Percentiles rank a stretch among this genome's conserved stretches.
Evolutionary conservation across 2,113 vertebrate genomes (phyloP).

Genomic region (Gambusia holbrooki): DNA sequence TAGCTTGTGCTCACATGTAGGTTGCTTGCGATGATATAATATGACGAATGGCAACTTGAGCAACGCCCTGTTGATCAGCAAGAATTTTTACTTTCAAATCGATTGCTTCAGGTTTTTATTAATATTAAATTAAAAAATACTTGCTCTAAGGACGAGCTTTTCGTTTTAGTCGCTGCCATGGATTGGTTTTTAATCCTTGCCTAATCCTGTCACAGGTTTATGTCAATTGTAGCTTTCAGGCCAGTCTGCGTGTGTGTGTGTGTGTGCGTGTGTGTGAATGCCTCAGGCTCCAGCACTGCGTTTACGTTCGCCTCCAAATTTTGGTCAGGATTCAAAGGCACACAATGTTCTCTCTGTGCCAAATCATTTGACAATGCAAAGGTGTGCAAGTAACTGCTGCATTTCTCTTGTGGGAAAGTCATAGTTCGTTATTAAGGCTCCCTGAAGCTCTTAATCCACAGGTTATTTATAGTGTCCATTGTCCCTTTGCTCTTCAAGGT

Average conservation of each 20-base stretch:
- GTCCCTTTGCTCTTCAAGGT: background rate
- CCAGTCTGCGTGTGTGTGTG: background rate
- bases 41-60: background rate
- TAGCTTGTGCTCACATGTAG: background rate
- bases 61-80: too few relatives aligned
- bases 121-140: too few relatives aligned
- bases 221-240: background rate
- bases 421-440: background rate
- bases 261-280: background rate
- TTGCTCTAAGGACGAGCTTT: too few relatives aligned
- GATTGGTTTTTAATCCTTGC: background rate
- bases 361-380: background rate
- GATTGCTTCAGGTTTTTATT: too few relatives aligned
- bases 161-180: background rate
- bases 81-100: background rate
- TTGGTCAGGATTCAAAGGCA: background rate
- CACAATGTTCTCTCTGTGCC: background rate
- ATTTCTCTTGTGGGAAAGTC: background rate
- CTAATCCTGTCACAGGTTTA: background rate
- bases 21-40: background rate
- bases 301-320: too few relatives aligned
- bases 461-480: background rate
- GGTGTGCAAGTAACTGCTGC: background rate
- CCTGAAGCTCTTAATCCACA: background rate
- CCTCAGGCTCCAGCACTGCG: background rate